Conservation (phyloP, 2,113 vertebrate species). For the Hippocampus guttulatus region DNA sequence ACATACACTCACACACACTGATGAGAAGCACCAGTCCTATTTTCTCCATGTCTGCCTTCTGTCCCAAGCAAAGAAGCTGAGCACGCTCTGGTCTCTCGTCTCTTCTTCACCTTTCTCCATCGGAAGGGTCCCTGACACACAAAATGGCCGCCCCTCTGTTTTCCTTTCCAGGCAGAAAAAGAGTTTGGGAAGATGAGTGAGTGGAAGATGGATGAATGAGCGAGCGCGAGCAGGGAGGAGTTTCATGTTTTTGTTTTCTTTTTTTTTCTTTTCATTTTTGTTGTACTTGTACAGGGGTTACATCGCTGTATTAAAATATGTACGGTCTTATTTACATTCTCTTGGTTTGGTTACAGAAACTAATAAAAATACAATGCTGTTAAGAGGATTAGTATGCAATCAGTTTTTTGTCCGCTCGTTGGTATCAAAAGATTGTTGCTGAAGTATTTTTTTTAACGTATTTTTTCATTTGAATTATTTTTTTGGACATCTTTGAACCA, state of each 20-base stretch:
- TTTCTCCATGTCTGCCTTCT: slow-evolving; percentile 19
- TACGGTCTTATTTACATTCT: slow-evolving; percentile 99
- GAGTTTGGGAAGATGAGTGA: slow-evolving; percentile 42
- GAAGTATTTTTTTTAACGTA: not conserved
- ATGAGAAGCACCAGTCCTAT: slow-evolving; percentile 61
- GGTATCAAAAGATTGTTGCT: slow-evolving; percentile 1
- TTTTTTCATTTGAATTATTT: not conserved
- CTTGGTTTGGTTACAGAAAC: slow-evolving; percentile 99
- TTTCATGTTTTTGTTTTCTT: slow-evolving; percentile 30
- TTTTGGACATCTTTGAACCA: not conserved
- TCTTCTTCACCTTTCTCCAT: slow-evolving; percentile 49
- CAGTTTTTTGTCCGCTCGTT: slow-evolving; percentile 24
- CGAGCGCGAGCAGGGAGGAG: slow-evolving; percentile 35
- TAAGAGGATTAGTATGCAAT: slow-evolving; percentile 36
- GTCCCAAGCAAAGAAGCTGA: slow-evolving; percentile 17
- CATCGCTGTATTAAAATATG: slow-evolving; percentile 98
- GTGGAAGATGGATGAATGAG: slow-evolving; percentile 28
- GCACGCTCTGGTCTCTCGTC: not conserved
- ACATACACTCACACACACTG: slow-evolving; percentile 33
- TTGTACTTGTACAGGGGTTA: slow-evolving; percentile 99
- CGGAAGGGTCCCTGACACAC: slow-evolving; percentile 36
- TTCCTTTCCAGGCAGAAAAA: slow-evolving; percentile 27
- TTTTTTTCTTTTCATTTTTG: slow-evolving; percentile 59
- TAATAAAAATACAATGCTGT: slow-evolving; percentile 96
- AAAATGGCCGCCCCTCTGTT: slow-evolving; percentile 9